Conservation (phyloP, 2,113 vertebrate genomes). For the Grammomys dolichurus region DNA sequence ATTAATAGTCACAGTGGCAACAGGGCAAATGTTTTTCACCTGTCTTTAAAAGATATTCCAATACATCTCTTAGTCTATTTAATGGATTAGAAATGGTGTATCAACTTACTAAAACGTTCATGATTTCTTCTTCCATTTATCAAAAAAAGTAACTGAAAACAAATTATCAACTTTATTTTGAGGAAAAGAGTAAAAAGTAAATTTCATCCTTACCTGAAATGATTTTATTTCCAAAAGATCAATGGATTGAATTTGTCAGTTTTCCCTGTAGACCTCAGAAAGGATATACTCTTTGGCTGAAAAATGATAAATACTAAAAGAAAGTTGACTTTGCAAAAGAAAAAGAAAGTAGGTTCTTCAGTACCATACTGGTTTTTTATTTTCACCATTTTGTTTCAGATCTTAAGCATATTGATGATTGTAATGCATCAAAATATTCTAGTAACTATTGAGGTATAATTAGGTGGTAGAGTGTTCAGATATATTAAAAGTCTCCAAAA, state of each 20-base stretch:
- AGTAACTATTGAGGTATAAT: background rate
- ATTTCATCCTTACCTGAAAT: slow-evolving; percentile 32
- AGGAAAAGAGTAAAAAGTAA: slow-evolving; percentile 35
- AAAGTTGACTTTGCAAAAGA: background rate
- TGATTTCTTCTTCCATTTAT: slow-evolving; percentile 46
- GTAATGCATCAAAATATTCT: background rate
- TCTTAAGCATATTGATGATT: background rate
- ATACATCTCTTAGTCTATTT: background rate
- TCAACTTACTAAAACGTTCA: slow-evolving; percentile 54
- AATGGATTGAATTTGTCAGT: background rate
- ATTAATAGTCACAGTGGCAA: slow-evolving; percentile 73
- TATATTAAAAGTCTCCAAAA: background rate
- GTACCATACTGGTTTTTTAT: background rate
- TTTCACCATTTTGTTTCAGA: background rate
- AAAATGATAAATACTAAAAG: slow-evolving; percentile 15
- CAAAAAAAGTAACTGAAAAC: slow-evolving; percentile 63
- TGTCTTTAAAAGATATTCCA: slow-evolving; percentile 43
- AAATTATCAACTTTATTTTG: slow-evolving; percentile 1
- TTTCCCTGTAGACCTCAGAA: background rate
- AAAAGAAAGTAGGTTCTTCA: background rate
- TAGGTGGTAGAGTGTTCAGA: background rate
- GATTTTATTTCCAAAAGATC: slow-evolving; percentile 41
- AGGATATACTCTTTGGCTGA: slow-evolving; percentile 4
- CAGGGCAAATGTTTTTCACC: slow-evolving; percentile 51
- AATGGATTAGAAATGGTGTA: slow-evolving; percentile 6